Conservation (phyloP, 2,888 invertebrate species). For the Diaphora mendica region DNA sequence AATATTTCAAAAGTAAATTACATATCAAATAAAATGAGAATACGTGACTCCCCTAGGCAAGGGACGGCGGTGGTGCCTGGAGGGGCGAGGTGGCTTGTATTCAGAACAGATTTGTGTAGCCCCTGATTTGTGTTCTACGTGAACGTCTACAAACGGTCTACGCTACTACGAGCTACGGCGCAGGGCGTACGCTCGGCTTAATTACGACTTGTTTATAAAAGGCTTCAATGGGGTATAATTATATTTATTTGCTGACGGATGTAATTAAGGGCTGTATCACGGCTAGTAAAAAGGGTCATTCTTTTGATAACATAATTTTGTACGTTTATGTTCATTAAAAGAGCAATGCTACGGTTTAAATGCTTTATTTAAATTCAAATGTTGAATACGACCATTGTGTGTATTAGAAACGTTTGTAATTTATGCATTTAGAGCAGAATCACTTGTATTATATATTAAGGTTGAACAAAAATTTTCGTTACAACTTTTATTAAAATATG, state of each 20-base stretch:
- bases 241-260: constrained; percentile 31
- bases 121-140: constrained; percentile 47
- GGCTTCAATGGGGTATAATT: constrained; percentile 29
- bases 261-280: constrained; percentile 22
- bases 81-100: constrained; percentile 25
- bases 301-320: constrained; percentile 5
- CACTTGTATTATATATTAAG: not conserved
- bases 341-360: not conserved
- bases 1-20: constrained; percentile 42
- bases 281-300: constrained; percentile 11
- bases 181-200: constrained; percentile 21
- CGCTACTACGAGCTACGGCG: constrained; percentile 42
- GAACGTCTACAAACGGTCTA: constrained; percentile 50
- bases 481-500: not conserved
- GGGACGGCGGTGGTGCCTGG: not conserved
- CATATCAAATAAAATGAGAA: constrained; percentile 43
- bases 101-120: constrained; percentile 39
- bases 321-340: constrained; percentile 1
- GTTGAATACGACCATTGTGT: not conserved
- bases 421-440: not conserved
- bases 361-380: not conserved
- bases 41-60: constrained; percentile 39
- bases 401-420: not conserved
- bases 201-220: constrained; percentile 37
- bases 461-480: not conserved